These are phyloP conservation scores for Polyommatus icarus DNA, from an alignment of 2,888 invertebrate genomes.

Conservation along the genomic window DNA sequence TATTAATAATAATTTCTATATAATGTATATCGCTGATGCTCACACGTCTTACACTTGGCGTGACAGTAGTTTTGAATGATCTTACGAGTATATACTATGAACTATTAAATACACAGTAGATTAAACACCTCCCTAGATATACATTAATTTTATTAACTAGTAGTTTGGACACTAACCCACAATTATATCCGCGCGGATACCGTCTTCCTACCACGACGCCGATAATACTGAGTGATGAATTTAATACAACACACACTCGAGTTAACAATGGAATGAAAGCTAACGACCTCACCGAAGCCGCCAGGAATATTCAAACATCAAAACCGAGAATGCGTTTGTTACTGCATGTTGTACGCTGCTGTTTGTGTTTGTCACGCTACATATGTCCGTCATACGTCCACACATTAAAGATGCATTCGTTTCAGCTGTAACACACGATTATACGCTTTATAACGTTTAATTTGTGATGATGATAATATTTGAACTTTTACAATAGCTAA, in stretches of 20 bases:
- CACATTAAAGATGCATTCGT: slow-evolving; percentile 29
- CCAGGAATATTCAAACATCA: slow-evolving; percentile 56
- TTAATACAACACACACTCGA: slow-evolving; percentile 57
- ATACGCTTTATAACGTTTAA: slow-evolving; percentile 11
- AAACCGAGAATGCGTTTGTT: slow-evolving; percentile 68
- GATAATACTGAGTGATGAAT: slow-evolving; percentile 52
- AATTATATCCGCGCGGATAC: slow-evolving; percentile 62
- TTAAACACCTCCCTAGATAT: slow-evolving; percentile 15
- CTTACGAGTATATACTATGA: slow-evolving; percentile 3
- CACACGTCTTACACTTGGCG: slow-evolving; percentile 77
- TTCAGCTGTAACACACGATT: slow-evolving; percentile 30
- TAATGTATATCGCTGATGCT: slow-evolving; percentile 59
- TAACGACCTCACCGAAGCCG: slow-evolving; percentile 69
- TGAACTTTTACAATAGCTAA: not conserved
- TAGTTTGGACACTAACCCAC: slow-evolving; percentile 32
- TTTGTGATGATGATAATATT: not conserved
- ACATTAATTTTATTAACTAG: slow-evolving; percentile 16
- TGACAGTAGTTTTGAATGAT: slow-evolving; percentile 48
- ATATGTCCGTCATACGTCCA: slow-evolving; percentile 46
- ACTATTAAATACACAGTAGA: slow-evolving; percentile 25
- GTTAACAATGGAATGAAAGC: slow-evolving; percentile 71
- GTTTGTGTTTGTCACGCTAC: slow-evolving; percentile 69
- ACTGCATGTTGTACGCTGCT: slow-evolving; percentile 72
- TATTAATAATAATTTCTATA: slow-evolving; percentile 1
- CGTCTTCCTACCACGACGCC: slow-evolving; percentile 76